Percentiles rank a stretch among this genome's conserved stretches.
phyloP scores from a whole-genome alignment of 2,888 invertebrate species.

The Automeris io region DNA sequence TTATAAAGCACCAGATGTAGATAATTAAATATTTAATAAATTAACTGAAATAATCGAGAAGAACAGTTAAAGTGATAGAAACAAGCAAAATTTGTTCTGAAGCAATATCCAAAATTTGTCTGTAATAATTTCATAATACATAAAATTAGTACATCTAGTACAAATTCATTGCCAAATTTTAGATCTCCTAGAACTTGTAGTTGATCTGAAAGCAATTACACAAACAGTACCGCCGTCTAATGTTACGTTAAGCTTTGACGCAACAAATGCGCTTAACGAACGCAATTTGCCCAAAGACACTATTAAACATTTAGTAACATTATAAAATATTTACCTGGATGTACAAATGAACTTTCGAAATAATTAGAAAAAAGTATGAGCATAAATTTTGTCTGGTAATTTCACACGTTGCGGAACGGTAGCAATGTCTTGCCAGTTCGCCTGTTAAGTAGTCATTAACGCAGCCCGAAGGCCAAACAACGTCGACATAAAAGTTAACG shows the following conservation, averaged over 20 bases:
- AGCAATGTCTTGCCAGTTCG: conserved; percentile 8
- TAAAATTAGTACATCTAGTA: too few species aligned
- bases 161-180: too few species aligned
- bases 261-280: background rate
- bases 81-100: too few species aligned
- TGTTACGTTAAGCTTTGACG: background rate
- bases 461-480: conserved; percentile 33
- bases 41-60: too few species aligned
- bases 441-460: conserved; percentile 20
- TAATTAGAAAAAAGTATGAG: background rate
- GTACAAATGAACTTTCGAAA: background rate
- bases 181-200: too few species aligned
- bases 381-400: conserved; percentile 6
- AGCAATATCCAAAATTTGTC: too few species aligned
- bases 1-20: too few species aligned
- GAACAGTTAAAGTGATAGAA: too few species aligned
- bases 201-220: too few species aligned
- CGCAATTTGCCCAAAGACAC: background rate
- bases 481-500: conserved; percentile 26
- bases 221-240: too few species aligned
- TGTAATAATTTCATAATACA: too few species aligned
- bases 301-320: background rate
- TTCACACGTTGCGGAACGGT: conserved; percentile 5
- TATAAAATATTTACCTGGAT: background rate
- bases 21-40: too few species aligned